Conservation (phyloP, 53 echinoderm and acorn worm species). For the Zoroaster sp. region DNA sequence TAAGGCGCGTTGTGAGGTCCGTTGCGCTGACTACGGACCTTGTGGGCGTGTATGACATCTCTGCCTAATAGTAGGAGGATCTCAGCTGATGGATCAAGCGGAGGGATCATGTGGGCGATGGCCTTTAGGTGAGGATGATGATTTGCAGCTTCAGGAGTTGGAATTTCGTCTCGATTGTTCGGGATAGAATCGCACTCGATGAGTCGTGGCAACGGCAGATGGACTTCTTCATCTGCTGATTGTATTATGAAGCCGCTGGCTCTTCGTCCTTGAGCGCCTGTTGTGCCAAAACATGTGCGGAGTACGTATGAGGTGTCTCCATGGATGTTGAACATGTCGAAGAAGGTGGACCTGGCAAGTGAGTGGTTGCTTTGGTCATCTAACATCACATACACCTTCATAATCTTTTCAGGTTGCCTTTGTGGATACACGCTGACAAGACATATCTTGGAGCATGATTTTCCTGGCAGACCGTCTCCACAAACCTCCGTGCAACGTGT, state of each 20-base stretch:
- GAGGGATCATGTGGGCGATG: slow-evolving; percentile 26
- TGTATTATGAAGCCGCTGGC: slow-evolving; percentile 23
- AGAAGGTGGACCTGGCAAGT: slow-evolving; percentile 43
- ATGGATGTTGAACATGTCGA: slow-evolving; percentile 22
- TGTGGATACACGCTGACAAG: slow-evolving; percentile 33
- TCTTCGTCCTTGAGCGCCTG: background rate
- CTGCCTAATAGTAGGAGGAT: slow-evolving; percentile 56
- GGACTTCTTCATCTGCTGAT: slow-evolving; percentile 13
- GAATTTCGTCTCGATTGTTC: slow-evolving; percentile 46
- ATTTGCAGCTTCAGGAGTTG: slow-evolving; percentile 35
- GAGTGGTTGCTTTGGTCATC: slow-evolving; percentile 62
- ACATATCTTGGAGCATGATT: slow-evolving; percentile 65
- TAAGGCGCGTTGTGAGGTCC: slow-evolving; percentile 46
- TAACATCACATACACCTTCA: slow-evolving; percentile 36
- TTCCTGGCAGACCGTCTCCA: slow-evolving; percentile 3
- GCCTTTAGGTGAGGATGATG: slow-evolving; percentile 38
- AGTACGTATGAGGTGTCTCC: background rate
- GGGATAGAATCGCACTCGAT: slow-evolving; percentile 34
- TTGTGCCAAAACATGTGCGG: slow-evolving; percentile 43
- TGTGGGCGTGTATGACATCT: slow-evolving; percentile 33
- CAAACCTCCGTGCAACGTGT: slow-evolving; percentile 24
- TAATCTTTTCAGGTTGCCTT: background rate
- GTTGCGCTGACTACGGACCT: slow-evolving; percentile 26
- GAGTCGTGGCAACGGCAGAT: slow-evolving; percentile 5
- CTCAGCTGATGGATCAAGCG: slow-evolving; percentile 1